phyloP scores from a whole-genome alignment of 2,797 vertebrate species.

The Triplophysa bombifrons region DNA sequence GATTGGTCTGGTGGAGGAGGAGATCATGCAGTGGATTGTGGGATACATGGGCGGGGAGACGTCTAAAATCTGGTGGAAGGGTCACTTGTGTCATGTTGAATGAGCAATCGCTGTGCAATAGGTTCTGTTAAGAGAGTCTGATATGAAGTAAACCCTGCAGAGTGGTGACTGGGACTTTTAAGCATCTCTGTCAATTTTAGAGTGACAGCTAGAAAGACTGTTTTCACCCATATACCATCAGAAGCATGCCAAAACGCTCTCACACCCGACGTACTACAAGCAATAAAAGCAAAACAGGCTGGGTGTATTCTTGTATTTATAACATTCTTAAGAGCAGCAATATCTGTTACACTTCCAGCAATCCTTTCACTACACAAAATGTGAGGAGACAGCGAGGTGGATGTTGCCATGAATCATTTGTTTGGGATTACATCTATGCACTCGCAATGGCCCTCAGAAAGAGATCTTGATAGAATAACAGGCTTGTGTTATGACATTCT shows the following conservation, averaged over 20 bases:
- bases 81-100: conserved; percentile 30
- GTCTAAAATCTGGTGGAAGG: conserved; percentile 18
- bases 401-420: conserved; percentile 43
- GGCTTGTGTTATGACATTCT: conserved; percentile 42
- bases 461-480: conserved; percentile 34
- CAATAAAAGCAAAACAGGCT: conserved; percentile 17
- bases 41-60: conserved; percentile 30
- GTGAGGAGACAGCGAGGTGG: conserved; percentile 37
- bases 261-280: not conserved
- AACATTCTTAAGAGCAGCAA: not conserved
- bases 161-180: conserved; percentile 14
- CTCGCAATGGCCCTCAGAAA: conserved; percentile 17
- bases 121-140: conserved; percentile 34
- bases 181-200: conserved; percentile 30
- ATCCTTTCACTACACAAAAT: not conserved
- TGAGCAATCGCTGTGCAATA: conserved; percentile 23
- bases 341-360: not conserved
- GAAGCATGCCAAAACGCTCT: conserved; percentile 26
- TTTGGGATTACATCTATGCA: conserved; percentile 13
- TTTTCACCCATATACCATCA: conserved; percentile 33
- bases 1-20: conserved; percentile 8
- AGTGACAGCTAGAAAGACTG: conserved; percentile 33
- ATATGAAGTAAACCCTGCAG: conserved; percentile 32
- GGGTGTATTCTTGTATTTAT: not conserved
- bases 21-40: conserved; percentile 21